Conservation (phyloP, 2,888 invertebrate genomes). For the Actias luna region DNA sequence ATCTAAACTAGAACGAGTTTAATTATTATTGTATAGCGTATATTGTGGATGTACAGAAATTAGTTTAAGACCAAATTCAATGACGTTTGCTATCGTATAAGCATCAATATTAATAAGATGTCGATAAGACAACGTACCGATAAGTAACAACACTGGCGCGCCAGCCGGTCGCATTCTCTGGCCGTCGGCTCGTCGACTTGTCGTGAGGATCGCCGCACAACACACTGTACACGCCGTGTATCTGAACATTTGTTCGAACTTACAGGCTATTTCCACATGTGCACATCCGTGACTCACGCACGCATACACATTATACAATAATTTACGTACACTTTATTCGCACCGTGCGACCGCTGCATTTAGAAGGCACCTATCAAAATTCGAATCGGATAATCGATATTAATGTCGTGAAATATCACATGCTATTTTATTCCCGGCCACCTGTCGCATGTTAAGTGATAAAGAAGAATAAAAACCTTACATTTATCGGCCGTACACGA, state of each 20-base stretch:
- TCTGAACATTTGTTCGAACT: slow-evolving; percentile 71
- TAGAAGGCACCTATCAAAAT: slow-evolving; percentile 51
- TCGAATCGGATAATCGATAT: slow-evolving; percentile 57
- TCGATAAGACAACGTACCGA: slow-evolving; percentile 43
- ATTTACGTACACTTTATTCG: slow-evolving; percentile 59
- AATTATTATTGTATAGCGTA: too few species aligned
- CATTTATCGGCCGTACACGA: slow-evolving; percentile 28
- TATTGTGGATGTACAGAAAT: too few species aligned
- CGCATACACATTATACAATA: slow-evolving; percentile 61
- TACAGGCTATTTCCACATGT: slow-evolving; percentile 75
- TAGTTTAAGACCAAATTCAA: not conserved
- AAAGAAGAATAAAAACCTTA: slow-evolving; percentile 27
- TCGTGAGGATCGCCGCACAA: slow-evolving; percentile 64
- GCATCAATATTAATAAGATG: slow-evolving; percentile 16
- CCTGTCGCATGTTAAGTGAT: slow-evolving; percentile 39
- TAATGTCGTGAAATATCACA: slow-evolving; percentile 43
- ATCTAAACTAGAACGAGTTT: not conserved
- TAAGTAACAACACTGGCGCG: slow-evolving; percentile 63
- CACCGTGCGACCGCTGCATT: slow-evolving; percentile 46
- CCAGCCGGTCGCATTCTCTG: slow-evolving; percentile 78
- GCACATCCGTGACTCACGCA: slow-evolving; percentile 74
- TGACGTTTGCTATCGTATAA: not conserved
- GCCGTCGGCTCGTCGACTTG: slow-evolving; percentile 61
- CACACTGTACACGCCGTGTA: slow-evolving; percentile 45
- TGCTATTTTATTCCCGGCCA: slow-evolving; percentile 38